Conservation (phyloP, 2,113 vertebrate species). For the Dasyornis broadbenti region DNA sequence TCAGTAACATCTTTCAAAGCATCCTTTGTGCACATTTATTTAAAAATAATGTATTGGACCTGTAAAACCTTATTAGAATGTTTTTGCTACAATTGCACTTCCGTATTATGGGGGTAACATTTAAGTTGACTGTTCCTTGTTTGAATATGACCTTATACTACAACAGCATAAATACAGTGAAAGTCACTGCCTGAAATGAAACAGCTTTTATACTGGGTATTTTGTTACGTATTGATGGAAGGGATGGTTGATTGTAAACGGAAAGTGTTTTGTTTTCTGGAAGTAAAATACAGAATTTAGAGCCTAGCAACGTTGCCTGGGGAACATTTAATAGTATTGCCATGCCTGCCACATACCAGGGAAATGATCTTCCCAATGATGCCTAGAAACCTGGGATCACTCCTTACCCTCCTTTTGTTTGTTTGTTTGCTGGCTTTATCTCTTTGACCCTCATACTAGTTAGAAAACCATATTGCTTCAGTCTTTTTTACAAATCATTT, state of each 20-base stretch:
- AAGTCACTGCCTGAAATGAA: not conserved
- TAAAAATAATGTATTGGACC: conserved; percentile 16
- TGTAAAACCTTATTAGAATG: not conserved
- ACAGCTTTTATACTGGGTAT: not conserved
- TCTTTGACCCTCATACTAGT: not conserved
- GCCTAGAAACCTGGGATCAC: not conserved
- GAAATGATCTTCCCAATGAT: not conserved
- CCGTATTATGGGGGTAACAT: not conserved
- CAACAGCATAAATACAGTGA: not conserved
- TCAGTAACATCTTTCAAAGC: conserved; percentile 33
- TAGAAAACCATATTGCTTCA: not conserved
- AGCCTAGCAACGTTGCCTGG: conserved; percentile 11
- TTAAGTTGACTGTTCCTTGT: not conserved
- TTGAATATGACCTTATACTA: not conserved
- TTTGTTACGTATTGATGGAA: not conserved
- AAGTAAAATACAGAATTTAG: conserved; percentile 17
- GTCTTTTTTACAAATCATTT: not conserved
- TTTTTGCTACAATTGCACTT: not conserved
- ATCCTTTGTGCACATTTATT: conserved; percentile 17
- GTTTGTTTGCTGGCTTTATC: not conserved
- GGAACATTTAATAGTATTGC: conserved; percentile 21
- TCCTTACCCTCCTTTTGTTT: not conserved
- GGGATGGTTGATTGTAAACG: not conserved
- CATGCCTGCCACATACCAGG: not conserved
- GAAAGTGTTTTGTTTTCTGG: not conserved